Conservation (phyloP, 2,888 invertebrate species). For the Chaetogeoica ovagalla region DNA sequence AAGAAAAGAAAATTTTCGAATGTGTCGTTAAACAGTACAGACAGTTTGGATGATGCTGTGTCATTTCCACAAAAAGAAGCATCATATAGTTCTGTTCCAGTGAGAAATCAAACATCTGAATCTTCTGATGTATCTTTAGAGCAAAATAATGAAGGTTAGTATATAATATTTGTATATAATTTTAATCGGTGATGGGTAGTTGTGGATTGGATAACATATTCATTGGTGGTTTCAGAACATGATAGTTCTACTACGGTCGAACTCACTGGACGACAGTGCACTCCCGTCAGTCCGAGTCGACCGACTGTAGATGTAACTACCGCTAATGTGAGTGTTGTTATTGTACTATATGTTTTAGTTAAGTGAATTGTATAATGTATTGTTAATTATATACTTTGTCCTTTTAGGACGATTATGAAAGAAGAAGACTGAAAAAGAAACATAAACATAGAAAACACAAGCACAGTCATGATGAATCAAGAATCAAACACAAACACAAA, state of each 20-base stretch:
- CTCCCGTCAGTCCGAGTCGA: slow-evolving; percentile 46
- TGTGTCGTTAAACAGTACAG: slow-evolving; percentile 26
- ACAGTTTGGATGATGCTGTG: slow-evolving; percentile 1
- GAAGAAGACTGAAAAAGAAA: slow-evolving; percentile 54
- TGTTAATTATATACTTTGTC: not conserved
- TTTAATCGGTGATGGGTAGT: slow-evolving; percentile 7
- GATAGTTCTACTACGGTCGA: slow-evolving; percentile 51
- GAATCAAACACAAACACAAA: slow-evolving; percentile 57
- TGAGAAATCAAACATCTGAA: slow-evolving; percentile 19
- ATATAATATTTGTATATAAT: not conserved
- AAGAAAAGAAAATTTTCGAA: slow-evolving; percentile 47
- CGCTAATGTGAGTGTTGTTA: slow-evolving; percentile 48
- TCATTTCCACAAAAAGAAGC: not conserved
- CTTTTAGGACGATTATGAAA: slow-evolving; percentile 42
- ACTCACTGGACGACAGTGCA: slow-evolving; percentile 41
- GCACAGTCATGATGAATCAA: slow-evolving; percentile 41
- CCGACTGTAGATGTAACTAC: slow-evolving; percentile 37
- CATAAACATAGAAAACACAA: slow-evolving; percentile 52
- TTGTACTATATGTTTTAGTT: not conserved
- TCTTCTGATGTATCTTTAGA: slow-evolving; percentile 37
- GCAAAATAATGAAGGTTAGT: slow-evolving; percentile 33
- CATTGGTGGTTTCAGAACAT: slow-evolving; percentile 44
- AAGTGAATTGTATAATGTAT: not conserved
- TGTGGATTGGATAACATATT: slow-evolving; percentile 12
- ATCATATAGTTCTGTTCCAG: not conserved